These are phyloP conservation scores for Pedetes capensis DNA, from an alignment of 2,113 vertebrate genomes.

Conservation along the genomic window DNA sequence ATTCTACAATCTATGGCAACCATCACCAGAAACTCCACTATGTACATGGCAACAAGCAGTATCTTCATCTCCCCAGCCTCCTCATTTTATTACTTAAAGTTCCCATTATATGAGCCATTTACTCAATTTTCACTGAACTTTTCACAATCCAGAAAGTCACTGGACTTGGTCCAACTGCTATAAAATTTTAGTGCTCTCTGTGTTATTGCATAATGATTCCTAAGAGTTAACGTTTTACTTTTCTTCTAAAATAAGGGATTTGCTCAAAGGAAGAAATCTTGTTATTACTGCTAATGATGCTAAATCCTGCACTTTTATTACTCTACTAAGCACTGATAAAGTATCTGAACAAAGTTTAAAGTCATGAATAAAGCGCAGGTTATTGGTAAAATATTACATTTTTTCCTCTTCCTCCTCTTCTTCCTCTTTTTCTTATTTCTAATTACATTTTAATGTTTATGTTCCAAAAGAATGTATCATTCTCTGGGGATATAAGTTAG, in stretches of 20 bases:
- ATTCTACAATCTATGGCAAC: not conserved
- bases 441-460: slow-evolving; percentile 14
- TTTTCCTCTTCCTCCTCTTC: not conserved
- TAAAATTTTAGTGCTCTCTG: slow-evolving; percentile 70
- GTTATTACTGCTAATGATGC: slow-evolving; percentile 62
- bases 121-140: slow-evolving; percentile 62
- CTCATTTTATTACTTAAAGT: slow-evolving; percentile 50
- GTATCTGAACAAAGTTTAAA: slow-evolving; percentile 63
- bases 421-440: slow-evolving; percentile 13
- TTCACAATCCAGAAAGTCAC: slow-evolving; percentile 48
- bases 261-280: slow-evolving; percentile 73
- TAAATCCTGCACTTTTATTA: slow-evolving; percentile 59
- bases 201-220: slow-evolving; percentile 66
- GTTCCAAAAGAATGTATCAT: not conserved
- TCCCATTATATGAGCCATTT: slow-evolving; percentile 54
- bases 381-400: slow-evolving; percentile 15
- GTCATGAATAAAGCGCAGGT: slow-evolving; percentile 10
- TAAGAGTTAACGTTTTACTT: slow-evolving; percentile 72
- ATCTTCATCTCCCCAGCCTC: not conserved
- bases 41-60: not conserved
- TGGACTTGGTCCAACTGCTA: slow-evolving; percentile 49
- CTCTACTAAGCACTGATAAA: slow-evolving; percentile 59
- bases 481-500: slow-evolving; percentile 8
- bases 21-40: slow-evolving; percentile 15
- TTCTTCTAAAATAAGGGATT: slow-evolving; percentile 64